phyloP scores from a whole-genome alignment of 2,113 vertebrate species.

The Crotalus tigris region DNA sequence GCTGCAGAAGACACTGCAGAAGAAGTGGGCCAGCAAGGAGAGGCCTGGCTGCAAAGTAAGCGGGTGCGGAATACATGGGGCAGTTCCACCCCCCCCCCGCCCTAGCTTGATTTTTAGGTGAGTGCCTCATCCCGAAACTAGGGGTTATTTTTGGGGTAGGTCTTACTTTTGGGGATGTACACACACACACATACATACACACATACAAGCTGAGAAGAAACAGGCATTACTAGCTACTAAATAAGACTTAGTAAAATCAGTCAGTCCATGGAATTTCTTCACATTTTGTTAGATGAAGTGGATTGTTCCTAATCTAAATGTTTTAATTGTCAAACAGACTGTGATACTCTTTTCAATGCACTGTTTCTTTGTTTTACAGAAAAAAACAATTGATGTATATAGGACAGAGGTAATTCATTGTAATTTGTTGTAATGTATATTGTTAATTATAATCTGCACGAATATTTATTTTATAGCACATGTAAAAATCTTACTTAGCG shows the following conservation, averaged over 20 bases:
- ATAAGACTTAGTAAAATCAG: slow-evolving; percentile 53
- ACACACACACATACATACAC: slow-evolving; percentile 37
- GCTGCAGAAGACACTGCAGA: too few species aligned
- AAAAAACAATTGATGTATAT: slow-evolving; percentile 80
- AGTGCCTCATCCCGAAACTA: too few species aligned
- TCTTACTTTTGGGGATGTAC: too few species aligned
- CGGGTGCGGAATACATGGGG: too few species aligned
- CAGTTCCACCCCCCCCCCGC: too few species aligned
- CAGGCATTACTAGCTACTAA: slow-evolving; percentile 54
- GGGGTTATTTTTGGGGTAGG: too few species aligned
- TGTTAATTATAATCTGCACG: background rate
- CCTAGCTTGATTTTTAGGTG: too few species aligned
- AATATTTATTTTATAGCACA: background rate
- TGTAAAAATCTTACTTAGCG: background rate
- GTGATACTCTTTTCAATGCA: slow-evolving; percentile 8
- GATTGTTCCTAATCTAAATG: slow-evolving; percentile 35
- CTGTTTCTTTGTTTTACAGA: slow-evolving; percentile 73
- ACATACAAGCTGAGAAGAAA: slow-evolving; percentile 49
- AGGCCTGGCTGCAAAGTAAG: too few species aligned
- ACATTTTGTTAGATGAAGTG: slow-evolving; percentile 55
- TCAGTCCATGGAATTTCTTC: slow-evolving; percentile 51
- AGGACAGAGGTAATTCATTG: slow-evolving; percentile 84
- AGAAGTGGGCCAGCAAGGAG: too few species aligned
- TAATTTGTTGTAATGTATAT: background rate
- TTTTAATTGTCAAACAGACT: slow-evolving; percentile 54